These are phyloP conservation scores for Macrochelys suwanniensis DNA, from an alignment of 2,797 vertebrate genomes.

Conservation along the genomic window DNA sequence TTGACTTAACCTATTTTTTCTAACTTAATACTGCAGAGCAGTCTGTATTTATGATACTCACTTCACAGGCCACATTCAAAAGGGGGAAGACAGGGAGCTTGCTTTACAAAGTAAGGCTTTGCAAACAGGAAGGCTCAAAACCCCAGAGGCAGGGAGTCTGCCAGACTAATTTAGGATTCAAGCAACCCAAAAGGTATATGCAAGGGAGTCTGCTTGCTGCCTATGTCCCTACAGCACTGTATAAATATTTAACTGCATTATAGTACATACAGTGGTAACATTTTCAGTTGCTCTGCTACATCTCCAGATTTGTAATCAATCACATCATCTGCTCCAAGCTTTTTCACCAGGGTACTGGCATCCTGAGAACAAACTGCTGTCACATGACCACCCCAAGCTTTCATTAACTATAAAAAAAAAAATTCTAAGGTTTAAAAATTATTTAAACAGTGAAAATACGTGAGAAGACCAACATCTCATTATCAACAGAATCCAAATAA, in stretches of 20 bases:
- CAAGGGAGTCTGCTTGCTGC: background rate
- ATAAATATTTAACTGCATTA: background rate
- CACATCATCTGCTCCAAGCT: conserved; percentile 90
- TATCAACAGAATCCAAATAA: background rate
- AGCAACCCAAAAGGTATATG: background rate
- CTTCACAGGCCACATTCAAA: background rate
- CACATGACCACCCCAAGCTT: conserved; percentile 94
- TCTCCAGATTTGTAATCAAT: conserved; percentile 91
- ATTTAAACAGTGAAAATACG: background rate
- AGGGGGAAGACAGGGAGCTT: background rate
- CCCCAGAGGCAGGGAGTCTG: background rate
- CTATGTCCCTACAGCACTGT: background rate
- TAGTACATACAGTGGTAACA: conserved; percentile 86
- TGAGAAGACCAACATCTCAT: background rate
- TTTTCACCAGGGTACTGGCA: conserved; percentile 87
- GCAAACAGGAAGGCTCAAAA: background rate
- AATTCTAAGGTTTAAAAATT: background rate
- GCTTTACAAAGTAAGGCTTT: background rate
- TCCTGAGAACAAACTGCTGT: conserved; percentile 95
- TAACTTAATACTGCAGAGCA: background rate
- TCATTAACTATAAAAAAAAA: conserved; percentile 83
- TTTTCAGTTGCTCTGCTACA: conserved; percentile 84
- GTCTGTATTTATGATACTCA: conserved; percentile 1
- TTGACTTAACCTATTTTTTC: background rate
- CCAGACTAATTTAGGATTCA: background rate